phyloP scores from a whole-genome alignment of 2,797 vertebrate genomes.

The Syncerus caffer region DNA sequence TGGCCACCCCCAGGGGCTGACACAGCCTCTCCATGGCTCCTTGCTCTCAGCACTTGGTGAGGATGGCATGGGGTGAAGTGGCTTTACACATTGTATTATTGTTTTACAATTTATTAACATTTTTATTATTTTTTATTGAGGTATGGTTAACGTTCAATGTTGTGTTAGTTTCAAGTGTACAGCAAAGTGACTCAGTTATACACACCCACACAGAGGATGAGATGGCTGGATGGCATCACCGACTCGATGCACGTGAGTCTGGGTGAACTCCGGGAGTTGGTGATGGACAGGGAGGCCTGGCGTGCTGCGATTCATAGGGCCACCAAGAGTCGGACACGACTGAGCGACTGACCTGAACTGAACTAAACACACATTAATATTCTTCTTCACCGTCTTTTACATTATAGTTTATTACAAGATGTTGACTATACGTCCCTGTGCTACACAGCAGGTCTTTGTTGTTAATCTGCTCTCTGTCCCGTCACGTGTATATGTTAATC shows the following conservation, averaged over 20 bases:
- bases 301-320: too few species aligned
- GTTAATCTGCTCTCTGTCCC: neutral
- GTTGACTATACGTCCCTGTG: neutral
- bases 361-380: neutral
- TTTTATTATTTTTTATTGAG: neutral
- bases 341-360: too few species aligned
- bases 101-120: neutral
- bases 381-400: neutral
- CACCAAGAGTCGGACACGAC: too few species aligned
- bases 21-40: neutral
- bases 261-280: too few species aligned
- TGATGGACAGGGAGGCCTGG: too few species aligned
- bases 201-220: too few species aligned
- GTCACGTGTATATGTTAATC: rapidly evolving
- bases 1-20: neutral
- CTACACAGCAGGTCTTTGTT: neutral
- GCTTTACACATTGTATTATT: neutral
- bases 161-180: neutral
- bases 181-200: neutral
- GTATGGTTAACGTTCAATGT: neutral
- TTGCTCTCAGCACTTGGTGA: rapidly evolving
- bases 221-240: too few species aligned
- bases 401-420: neutral
- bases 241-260: too few species aligned
- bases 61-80: too few species aligned